Evolutionary conservation across 2,888 invertebrate species (phyloP).

Genomic region (Stenichneumon culpator): DNA sequence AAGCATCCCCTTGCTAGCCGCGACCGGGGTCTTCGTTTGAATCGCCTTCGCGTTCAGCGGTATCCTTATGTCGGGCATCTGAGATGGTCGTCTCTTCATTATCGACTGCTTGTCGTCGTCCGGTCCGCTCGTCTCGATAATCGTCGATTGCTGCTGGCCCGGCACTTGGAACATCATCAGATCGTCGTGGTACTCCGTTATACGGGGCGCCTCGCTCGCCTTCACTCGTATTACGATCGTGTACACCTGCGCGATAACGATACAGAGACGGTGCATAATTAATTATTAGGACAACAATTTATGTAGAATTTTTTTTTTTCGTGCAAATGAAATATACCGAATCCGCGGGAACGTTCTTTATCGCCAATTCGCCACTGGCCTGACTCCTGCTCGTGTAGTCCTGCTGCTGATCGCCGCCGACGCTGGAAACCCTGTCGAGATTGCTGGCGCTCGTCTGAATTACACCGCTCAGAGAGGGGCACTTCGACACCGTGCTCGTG

Average conservation of each 20-base stretch:
- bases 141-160: slow-evolving; percentile 62
- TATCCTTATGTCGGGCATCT: slow-evolving; percentile 92
- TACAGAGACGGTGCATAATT: neutral
- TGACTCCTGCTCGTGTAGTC: slow-evolving; percentile 82
- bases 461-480: slow-evolving; percentile 94
- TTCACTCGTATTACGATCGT: slow-evolving; percentile 97
- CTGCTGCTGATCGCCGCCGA: slow-evolving; percentile 84
- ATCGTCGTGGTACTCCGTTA: slow-evolving; percentile 95
- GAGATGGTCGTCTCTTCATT: slow-evolving; percentile 87
- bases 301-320: neutral
- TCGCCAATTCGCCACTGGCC: slow-evolving; percentile 58
- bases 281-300: neutral
- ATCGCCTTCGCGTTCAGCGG: slow-evolving; percentile 94
- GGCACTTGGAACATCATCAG: slow-evolving; percentile 82
- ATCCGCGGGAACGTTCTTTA: slow-evolving; percentile 83
- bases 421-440: slow-evolving; percentile 79
- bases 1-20: slow-evolving; percentile 86
- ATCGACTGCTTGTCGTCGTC: slow-evolving; percentile 82
- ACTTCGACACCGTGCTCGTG: slow-evolving; percentile 94
- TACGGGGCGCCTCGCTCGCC: slow-evolving; percentile 89
- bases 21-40: slow-evolving; percentile 89
- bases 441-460: slow-evolving; percentile 77
- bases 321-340: slow-evolving; percentile 68
- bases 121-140: slow-evolving; percentile 59
- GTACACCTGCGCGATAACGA: slow-evolving; percentile 88